A percentile compares a stretch with the other conserved stretches of the same genome.
Evolutionary conservation across 2,888 invertebrate species (phyloP).

Genomic region (Diarsia mendica): DNA sequence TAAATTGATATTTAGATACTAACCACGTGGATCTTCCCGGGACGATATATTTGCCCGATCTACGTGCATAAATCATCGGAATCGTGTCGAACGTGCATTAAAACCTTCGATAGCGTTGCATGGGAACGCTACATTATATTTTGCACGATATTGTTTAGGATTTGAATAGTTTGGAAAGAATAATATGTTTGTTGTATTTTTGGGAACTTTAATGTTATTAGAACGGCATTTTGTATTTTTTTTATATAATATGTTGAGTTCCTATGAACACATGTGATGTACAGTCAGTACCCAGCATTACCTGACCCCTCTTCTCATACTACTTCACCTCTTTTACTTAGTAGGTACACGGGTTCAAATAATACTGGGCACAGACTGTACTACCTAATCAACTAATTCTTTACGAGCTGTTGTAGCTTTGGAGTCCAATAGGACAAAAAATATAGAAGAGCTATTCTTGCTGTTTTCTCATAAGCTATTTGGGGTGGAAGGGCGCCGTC

Average conservation of each 20-base stretch:
- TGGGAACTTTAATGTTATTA: not conserved
- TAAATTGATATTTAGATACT: conserved; percentile 50
- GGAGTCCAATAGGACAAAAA: not conserved
- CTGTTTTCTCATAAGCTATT: no score
- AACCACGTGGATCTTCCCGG: conserved; percentile 45
- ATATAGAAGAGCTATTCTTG: no score
- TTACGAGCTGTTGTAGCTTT: not conserved
- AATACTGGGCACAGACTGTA: no score
- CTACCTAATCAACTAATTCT: not conserved
- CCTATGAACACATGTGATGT: not conserved
- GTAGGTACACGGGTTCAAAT: no score
- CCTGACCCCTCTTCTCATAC: no score
- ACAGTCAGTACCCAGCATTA: not conserved
- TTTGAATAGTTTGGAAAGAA: conserved; percentile 36
- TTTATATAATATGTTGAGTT: not conserved
- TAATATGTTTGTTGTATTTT: conserved; percentile 35
- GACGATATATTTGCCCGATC: conserved; percentile 52
- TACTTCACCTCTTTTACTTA: no score
- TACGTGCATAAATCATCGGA: conserved; percentile 51
- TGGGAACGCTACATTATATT: conserved; percentile 51
- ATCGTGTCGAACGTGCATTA: conserved; percentile 57
- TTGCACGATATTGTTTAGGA: conserved; percentile 42
- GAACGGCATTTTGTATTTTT: not conserved
- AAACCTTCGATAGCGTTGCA: conserved; percentile 53
- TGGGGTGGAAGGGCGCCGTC: no score